Conservation (phyloP, 53 echinoderm and acorn worm species). For the Apostichopus leukothele region DNA sequence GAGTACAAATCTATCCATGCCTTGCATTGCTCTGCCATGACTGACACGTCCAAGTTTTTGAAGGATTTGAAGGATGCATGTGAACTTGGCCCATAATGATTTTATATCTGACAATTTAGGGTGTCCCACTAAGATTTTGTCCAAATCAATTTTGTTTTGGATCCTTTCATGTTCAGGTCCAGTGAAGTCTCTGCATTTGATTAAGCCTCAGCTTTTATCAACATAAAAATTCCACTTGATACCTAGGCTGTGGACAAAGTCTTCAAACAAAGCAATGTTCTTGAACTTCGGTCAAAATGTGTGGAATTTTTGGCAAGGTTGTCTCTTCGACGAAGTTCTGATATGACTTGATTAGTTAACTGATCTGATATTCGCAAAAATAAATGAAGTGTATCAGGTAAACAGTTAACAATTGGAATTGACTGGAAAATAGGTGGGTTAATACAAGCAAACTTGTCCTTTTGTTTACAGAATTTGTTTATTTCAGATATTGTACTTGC, state of each 20-base stretch:
- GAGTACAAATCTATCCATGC: too few species aligned
- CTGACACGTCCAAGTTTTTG: background rate
- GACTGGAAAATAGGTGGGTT: background rate
- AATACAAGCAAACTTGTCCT: background rate
- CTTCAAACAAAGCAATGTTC: background rate
- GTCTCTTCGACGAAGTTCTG: background rate
- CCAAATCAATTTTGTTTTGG: slow-evolving; percentile 25
- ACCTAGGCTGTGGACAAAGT: background rate
- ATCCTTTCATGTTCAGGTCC: slow-evolving; percentile 18
- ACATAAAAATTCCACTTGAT: slow-evolving; percentile 35
- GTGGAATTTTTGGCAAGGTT: background rate
- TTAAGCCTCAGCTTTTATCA: background rate
- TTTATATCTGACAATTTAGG: slow-evolving; percentile 31
- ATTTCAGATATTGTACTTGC: background rate
- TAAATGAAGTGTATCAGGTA: background rate
- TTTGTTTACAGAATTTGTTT: background rate
- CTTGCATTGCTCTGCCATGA: slow-evolving; percentile 1
- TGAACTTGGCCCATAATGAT: slow-evolving; percentile 49
- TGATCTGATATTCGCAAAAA: background rate
- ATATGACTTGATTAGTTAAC: background rate
- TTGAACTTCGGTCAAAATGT: background rate
- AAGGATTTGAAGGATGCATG: background rate
- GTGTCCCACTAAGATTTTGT: slow-evolving; percentile 28
- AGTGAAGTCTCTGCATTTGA: slow-evolving; percentile 33
- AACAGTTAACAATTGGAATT: slow-evolving; percentile 24